Evolutionary conservation across 2,113 vertebrate genomes (phyloP).

Genomic region (Pongo pygmaeus): DNA sequence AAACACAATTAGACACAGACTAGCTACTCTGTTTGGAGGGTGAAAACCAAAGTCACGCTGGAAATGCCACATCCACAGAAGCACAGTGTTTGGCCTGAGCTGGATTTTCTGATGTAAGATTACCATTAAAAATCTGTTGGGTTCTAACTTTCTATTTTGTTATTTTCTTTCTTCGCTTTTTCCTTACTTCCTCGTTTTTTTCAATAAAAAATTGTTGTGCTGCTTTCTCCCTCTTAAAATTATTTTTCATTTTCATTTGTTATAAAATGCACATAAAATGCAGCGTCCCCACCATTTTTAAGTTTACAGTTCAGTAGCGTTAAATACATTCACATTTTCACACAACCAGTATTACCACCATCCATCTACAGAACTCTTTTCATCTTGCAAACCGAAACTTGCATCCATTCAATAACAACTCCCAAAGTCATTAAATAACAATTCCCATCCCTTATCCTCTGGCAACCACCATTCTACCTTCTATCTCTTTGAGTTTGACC

Average conservation of each 20-base stretch:
- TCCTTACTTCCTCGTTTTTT: neutral
- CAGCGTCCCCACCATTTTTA: neutral
- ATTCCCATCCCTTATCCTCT: too few relatives aligned
- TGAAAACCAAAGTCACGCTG: conserved; percentile 58
- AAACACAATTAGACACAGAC: conserved; percentile 77
- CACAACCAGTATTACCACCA: rapidly evolving
- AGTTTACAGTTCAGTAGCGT: neutral
- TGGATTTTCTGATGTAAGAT: conserved; percentile 41
- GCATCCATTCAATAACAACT: neutral
- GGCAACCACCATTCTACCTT: neutral
- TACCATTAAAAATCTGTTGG: neutral
- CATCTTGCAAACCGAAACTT: neutral
- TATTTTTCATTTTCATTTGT: neutral
- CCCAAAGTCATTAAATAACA: too few relatives aligned
- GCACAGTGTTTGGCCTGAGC: neutral
- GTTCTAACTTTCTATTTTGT: conserved; percentile 31
- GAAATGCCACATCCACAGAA: conserved; percentile 27
- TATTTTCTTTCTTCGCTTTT: neutral
- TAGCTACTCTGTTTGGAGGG: conserved; percentile 55
- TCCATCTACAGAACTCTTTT: neutral
- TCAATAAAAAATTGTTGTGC: neutral
- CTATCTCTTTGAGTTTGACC: neutral
- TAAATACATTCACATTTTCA: too few relatives aligned
- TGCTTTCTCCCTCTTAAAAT: neutral
- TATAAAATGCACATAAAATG: neutral